Evolutionary conservation across 2,113 vertebrate species (phyloP).

Genomic region (Dryoscopus gambensis): DNA sequence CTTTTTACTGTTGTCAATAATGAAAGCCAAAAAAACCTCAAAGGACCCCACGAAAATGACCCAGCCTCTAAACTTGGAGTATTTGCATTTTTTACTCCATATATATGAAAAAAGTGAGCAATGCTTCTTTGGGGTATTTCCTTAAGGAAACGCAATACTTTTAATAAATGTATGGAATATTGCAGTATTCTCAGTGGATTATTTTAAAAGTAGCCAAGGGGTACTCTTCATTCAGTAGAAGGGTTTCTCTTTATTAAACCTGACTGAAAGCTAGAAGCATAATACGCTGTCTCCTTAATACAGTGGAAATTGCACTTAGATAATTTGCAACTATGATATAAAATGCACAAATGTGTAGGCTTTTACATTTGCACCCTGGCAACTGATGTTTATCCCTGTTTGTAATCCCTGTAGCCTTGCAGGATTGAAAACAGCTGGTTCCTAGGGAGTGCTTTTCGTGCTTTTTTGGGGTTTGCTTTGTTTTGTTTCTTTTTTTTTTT

Average conservation of each 20-base stretch:
- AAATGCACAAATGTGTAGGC: background rate
- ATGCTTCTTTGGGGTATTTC: background rate
- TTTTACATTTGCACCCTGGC: background rate
- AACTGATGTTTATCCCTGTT: background rate
- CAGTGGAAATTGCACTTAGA: slow-evolving; percentile 27
- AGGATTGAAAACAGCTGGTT: background rate
- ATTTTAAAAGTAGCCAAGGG: slow-evolving; percentile 50
- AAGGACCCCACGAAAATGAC: background rate
- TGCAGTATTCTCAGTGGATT: slow-evolving; percentile 29
- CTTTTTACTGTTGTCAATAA: slow-evolving; percentile 41
- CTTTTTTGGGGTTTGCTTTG: background rate
- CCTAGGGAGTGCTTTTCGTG: background rate
- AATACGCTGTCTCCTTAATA: slow-evolving; percentile 7
- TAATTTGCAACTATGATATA: slow-evolving; percentile 35
- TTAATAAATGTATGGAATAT: slow-evolving; percentile 32
- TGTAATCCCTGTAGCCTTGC: background rate
- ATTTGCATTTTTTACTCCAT: background rate
- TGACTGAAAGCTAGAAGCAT: slow-evolving; percentile 41
- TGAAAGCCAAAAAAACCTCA: background rate
- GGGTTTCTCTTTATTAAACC: slow-evolving; percentile 59
- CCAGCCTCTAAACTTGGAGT: background rate
- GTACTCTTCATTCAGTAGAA: slow-evolving; percentile 30
- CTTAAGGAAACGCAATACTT: background rate
- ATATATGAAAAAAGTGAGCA: background rate
- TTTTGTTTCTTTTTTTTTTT: fast-evolving